Base-by-base conservation (phyloP, 2,113 vertebrate genomes). In the Nymphicus hollandicus region DNA sequence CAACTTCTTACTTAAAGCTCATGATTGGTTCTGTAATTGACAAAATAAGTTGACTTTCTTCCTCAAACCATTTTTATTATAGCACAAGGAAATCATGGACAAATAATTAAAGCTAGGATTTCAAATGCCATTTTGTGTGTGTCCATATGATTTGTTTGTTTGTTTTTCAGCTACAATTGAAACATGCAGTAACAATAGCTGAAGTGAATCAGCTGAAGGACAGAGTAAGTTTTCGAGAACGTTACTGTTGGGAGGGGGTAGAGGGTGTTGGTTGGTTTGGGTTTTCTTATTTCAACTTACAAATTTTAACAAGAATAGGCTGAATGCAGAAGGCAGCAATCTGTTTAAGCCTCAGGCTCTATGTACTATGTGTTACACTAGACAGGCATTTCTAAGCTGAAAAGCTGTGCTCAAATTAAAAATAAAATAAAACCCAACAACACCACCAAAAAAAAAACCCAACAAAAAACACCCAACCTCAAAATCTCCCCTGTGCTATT, bases 151-250 rank as follows among this genome's bases (percentile, higher is more conserved):
- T 33, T 41, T 27, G 73, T 71, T 94, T 61, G 20, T 86, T 52
- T 77, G n/a, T 85, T 95, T 85, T 95, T 41, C 58, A 99, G 99
- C 97, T 99, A 44, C 98, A 99, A 53, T 97, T 99, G 74, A 98
- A 99, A 91, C 98, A 99, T 88, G 98, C 98, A 81, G 97, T 99
- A 85, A 98, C 98, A 31, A 77, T 91, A 56, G 98, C 98, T 86
- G 99, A 99, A 98, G 98, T 99, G 90, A 97, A 96, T 91, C 98
- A 99, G 78, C 96, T 99, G 37, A 98, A 98, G 80, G 98, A 99
- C 88, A 98, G 98, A 97, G 99, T 99, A 98, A 86, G 97, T 91
- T 94, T 93, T 93, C 72, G 81, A 47, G 2, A 86, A 22, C 74
- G 23, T 70, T 65, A 25, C 35, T 81, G 39, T 65, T 65, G 56